Conservation (phyloP, 2,113 vertebrate species). For the Ammodramus savannarum region DNA sequence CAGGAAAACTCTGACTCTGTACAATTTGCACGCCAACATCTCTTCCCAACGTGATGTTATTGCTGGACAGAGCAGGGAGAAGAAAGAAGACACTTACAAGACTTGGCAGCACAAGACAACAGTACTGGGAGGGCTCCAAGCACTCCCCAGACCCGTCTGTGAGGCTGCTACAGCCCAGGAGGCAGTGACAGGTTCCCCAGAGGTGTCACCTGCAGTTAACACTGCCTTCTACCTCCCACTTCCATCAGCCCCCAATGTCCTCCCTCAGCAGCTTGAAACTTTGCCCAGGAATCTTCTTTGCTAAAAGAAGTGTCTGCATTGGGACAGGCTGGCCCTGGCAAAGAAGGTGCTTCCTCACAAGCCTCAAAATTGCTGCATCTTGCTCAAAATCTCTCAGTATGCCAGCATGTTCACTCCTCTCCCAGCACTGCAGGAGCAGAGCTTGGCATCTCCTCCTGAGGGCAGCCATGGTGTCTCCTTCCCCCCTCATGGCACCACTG, state of each 20-base stretch:
- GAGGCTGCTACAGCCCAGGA: background rate
- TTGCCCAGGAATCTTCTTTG: background rate
- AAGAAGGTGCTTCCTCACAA: background rate
- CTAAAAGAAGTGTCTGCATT: background rate
- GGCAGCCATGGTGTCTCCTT: background rate
- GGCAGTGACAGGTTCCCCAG: background rate
- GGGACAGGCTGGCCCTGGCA: background rate
- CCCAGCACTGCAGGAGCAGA: background rate
- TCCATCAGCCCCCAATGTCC: background rate
- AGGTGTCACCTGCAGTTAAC: background rate
- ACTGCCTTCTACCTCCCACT: background rate
- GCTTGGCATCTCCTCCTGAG: background rate
- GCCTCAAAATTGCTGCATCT: background rate
- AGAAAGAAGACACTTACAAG: constrained; percentile 23
- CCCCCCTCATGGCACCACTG: accelerated
- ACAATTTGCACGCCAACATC: background rate
- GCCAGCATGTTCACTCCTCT: background rate
- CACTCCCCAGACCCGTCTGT: background rate
- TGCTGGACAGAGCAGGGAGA: constrained; percentile 56
- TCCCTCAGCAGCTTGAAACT: background rate
- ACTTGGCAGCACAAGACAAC: background rate
- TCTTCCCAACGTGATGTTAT: constrained; percentile 48
- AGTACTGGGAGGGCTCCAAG: background rate
- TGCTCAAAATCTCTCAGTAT: background rate
- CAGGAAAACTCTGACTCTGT: background rate